phyloP scores from a whole-genome alignment of 2,888 invertebrate genomes.

The Noctua pronuba region DNA sequence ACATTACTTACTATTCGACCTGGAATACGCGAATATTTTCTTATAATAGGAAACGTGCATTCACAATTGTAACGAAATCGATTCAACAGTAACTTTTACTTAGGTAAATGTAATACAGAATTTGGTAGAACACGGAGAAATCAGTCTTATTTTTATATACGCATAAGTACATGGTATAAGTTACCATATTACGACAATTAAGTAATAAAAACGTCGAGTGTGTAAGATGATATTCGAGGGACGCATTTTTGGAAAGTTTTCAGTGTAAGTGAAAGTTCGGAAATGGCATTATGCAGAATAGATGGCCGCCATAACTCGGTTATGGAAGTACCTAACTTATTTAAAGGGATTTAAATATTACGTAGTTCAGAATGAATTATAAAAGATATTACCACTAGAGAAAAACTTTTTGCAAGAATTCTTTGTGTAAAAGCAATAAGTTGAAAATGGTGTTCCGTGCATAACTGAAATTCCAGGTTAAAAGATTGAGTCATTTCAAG shows the following conservation, averaged over 20 bases:
- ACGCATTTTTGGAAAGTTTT: conserved; percentile 57
- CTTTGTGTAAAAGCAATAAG: too few species aligned
- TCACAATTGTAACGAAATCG: conserved; percentile 46
- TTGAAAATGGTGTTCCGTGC: too few species aligned
- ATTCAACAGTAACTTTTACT: conserved; percentile 46
- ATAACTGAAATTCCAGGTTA: too few species aligned
- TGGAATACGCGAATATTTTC: conserved; percentile 74
- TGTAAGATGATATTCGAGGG: conserved; percentile 43
- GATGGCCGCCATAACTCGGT: conserved; percentile 37
- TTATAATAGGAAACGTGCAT: conserved; percentile 58
- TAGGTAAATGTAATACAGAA: not conserved
- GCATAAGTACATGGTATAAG: conserved; percentile 29
- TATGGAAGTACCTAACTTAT: conserved; percentile 21
- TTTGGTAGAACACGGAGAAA: conserved; percentile 15
- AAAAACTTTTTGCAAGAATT: too few species aligned
- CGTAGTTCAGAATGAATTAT: too few species aligned
- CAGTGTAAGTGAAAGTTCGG: conserved; percentile 61
- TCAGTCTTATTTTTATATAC: conserved; percentile 18
- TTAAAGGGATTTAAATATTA: too few species aligned
- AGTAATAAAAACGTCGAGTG: conserved; percentile 50
- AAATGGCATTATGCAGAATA: conserved; percentile 54
- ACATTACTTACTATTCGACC: conserved; percentile 74
- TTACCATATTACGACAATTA: conserved; percentile 55
- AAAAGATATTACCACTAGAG: too few species aligned
- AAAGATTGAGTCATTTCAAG: too few species aligned